Conservation (phyloP, 2,113 vertebrate genomes). For the Triplophysa dalaica region DNA sequence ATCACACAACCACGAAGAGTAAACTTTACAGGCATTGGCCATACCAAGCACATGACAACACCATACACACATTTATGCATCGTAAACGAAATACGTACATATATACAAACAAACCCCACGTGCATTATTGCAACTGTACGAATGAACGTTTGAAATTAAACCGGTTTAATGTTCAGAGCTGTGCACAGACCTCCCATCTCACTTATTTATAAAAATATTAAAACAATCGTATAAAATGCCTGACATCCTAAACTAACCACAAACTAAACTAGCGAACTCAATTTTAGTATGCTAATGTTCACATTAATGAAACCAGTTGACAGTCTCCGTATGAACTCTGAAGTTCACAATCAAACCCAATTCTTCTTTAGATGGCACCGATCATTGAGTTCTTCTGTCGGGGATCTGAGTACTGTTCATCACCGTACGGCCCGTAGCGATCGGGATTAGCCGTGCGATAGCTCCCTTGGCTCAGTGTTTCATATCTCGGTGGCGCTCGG, state of each 20-base stretch:
- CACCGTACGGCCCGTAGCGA: slow-evolving; percentile 62
- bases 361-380: slow-evolving; percentile 77
- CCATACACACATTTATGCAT: slow-evolving; percentile 1
- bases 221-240: background rate
- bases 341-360: background rate
- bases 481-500: slow-evolving; percentile 71
- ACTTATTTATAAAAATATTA: no score
- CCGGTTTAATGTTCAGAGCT: background rate
- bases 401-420: slow-evolving; percentile 76
- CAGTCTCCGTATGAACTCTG: background rate
- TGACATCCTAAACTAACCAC: background rate
- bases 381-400: slow-evolving; percentile 87
- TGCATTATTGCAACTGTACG: background rate
- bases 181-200: background rate
- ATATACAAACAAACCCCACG: background rate
- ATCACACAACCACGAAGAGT: background rate
- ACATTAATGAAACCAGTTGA: background rate
- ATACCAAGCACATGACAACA: background rate
- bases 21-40: background rate
- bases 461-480: slow-evolving; percentile 52
- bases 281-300: no score
- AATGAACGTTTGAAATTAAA: background rate
- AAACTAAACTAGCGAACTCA: background rate
- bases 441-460: slow-evolving; percentile 74
- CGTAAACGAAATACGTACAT: slow-evolving; percentile 2